Percentiles rank a stretch among this genome's conserved stretches.
Conservation (phyloP, 30 jellyfish, hydroid and myxozoan species). For the Turritopsis rubra region DNA sequence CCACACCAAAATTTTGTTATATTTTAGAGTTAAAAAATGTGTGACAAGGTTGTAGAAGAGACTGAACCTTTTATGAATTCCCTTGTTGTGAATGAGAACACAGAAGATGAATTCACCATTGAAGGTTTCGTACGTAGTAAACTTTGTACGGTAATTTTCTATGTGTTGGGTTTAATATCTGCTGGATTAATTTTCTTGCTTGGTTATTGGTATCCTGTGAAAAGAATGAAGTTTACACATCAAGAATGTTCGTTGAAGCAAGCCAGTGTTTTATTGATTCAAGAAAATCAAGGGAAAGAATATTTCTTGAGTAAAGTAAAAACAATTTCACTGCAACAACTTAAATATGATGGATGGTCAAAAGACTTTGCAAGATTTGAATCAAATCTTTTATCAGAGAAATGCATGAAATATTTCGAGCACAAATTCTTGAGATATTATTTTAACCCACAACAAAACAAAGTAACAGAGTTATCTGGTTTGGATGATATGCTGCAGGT, state of each 20-base stretch:
- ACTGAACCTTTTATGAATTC: not conserved
- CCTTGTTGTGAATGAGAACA: constrained; percentile 24
- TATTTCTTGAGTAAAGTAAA: not conserved
- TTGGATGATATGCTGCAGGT: constrained; percentile 1
- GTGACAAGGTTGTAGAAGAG: not conserved
- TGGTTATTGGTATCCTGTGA: constrained; percentile 33
- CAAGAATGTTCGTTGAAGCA: constrained; percentile 11
- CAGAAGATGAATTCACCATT: constrained; percentile 35
- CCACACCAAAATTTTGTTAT: too few species aligned
- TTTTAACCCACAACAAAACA: constrained; percentile 9
- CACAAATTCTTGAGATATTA: constrained; percentile 31
- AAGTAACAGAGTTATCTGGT: constrained; percentile 6
- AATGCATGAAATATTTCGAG: constrained; percentile 21
- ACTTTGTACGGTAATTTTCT: constrained; percentile 6
- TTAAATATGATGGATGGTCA: not conserved
- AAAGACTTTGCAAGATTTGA: constrained; percentile 11
- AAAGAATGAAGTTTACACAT: constrained; percentile 20
- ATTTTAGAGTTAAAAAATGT: not conserved
- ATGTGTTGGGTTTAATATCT: constrained; percentile 9
- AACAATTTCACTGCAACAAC: not conserved
- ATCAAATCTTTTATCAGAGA: not conserved
- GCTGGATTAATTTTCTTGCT: constrained; percentile 24
- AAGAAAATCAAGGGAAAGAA: not conserved
- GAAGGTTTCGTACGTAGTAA: constrained; percentile 23
- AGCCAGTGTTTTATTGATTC: constrained; percentile 17